Percentiles rank a stretch among this genome's conserved stretches.
Conservation (phyloP, 2,113 vertebrate genomes). For the Semnornis frantzii region DNA sequence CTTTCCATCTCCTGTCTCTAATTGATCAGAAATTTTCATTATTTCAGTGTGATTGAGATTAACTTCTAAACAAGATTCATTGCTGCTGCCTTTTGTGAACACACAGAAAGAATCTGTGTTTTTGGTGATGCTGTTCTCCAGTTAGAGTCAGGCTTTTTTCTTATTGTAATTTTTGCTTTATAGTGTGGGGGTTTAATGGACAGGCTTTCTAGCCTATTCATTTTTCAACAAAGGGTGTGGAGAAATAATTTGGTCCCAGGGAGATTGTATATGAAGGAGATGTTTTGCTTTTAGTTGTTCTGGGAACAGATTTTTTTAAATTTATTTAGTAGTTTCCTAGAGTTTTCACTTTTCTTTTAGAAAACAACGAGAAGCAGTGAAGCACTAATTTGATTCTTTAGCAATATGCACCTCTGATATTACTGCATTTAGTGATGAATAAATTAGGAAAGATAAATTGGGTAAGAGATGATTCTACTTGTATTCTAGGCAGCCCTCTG, state of each 20-base stretch:
- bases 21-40: neutral
- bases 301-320: neutral
- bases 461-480: no score
- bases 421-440: no score
- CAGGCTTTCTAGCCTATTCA: neutral
- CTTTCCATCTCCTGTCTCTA: neutral
- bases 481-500: no score
- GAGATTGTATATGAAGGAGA: neutral
- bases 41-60: neutral
- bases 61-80: slow-evolving; percentile 17
- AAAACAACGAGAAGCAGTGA: neutral
- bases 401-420: neutral
- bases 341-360: neutral
- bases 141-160: neutral
- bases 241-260: neutral
- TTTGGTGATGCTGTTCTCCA: neutral
- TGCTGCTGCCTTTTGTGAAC: neutral
- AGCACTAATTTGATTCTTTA: neutral
- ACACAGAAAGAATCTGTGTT: neutral
- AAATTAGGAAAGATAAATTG: no score
- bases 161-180: neutral
- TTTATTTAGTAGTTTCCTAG: neutral
- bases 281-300: neutral
- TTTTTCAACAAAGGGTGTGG: neutral
- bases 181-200: neutral